Base-by-base conservation (phyloP, 53 echinoderm and acorn worm species). In the Mesocentrotus franciscanus region DNA sequence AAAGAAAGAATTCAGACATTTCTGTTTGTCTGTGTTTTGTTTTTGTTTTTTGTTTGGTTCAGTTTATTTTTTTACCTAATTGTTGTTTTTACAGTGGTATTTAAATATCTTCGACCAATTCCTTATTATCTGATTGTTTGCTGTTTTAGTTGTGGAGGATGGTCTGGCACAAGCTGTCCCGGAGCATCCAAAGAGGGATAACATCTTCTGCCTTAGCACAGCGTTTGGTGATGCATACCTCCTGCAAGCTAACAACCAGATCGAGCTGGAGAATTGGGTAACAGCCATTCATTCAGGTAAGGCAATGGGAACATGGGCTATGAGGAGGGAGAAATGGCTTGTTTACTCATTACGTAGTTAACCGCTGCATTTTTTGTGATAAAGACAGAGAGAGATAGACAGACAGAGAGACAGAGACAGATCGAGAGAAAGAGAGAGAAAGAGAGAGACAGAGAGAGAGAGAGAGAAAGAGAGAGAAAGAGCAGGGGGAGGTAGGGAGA, bases 161-260 rank as follows among this genome's bases (percentile, higher is more conserved):
- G 97, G 97, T 39, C 94, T 98, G 15, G 97, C 99, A 7, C 99
- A 98, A 89, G 99, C 99, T 3, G 95, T 98, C 22, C 99, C 99
- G 0, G 99, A 98, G 85, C 99, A 98, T 90, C 97, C 99, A 2
- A 98, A 98, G 93, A 96, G 97, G 20, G 99, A 97, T 24, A 96
- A 98, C 92, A 98, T 98, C 93, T 98, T 98, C 94, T 98, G 99
- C 75, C 95, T 98, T 27, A 98, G 99, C 90, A 98, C 99, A 72
- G 97, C 97, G 8, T 97, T 98, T 93, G 99, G 99, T 34, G 99
- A 98, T 95, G 96, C 97, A 16, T 98, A 97, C 94, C 95, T 98
- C 66, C 90, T 98, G 15, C 97, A 98, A 94, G 91, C 98, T 13
- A 93, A 95, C 57, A 98, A 93, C 56, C 98, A 98, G 93, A 97